Evolutionary conservation across 2,113 vertebrate species (phyloP).

Genomic region (Corythoichthys haematopterus): DNA sequence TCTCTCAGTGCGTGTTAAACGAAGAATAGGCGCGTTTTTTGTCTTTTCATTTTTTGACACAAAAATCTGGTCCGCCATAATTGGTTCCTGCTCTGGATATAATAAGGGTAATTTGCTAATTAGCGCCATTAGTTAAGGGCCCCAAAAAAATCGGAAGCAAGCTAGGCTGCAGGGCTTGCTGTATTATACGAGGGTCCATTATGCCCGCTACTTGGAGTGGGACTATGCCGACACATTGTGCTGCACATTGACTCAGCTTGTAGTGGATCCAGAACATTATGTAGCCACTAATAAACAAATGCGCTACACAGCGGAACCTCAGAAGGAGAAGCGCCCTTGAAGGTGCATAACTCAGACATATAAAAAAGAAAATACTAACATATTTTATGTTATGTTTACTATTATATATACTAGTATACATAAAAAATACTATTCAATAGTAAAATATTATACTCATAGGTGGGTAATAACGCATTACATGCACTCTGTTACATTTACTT

Average conservation of each 20-base stretch:
- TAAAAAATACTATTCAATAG: no score
- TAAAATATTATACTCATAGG: no score
- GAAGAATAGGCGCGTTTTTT: conserved; percentile 57
- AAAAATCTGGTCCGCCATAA: conserved; percentile 65
- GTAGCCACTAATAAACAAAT: neutral
- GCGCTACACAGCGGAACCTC: neutral
- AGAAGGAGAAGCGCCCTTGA: neutral
- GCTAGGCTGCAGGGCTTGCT: conserved; percentile 34
- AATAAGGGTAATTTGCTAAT: conserved; percentile 73
- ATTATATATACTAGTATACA: no score
- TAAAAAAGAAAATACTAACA: neutral
- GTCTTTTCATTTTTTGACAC: conserved; percentile 40
- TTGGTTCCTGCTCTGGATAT: conserved; percentile 66
- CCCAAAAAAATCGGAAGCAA: conserved; percentile 38
- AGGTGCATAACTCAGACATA: neutral
- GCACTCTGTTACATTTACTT: no score
- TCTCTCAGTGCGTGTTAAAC: conserved; percentile 66
- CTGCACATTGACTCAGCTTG: conserved; percentile 15
- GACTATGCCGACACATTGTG: conserved; percentile 32
- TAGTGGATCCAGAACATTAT: conserved; percentile 2
- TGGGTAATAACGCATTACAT: no score
- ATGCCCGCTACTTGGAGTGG: conserved; percentile 47
- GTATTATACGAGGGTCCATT: conserved; percentile 47
- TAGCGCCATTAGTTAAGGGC: conserved; percentile 63
- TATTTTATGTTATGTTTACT: no score